These are phyloP conservation scores for Tetragonula clypearis DNA, from an alignment of 1,140 invertebrate species.

Conservation along the genomic window DNA sequence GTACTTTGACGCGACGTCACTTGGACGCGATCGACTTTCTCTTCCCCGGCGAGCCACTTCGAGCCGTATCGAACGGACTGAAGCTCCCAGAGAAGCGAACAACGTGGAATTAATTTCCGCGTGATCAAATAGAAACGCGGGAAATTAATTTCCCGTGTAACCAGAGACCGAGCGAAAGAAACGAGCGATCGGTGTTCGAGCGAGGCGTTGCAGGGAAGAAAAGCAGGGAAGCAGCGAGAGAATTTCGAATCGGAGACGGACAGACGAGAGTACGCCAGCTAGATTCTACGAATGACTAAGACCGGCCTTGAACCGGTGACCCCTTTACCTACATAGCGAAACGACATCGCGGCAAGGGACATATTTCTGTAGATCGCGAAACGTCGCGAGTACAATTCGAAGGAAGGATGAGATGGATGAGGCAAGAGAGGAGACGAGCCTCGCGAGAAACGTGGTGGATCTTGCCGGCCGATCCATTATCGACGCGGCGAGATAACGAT, in stretches of 20 bases:
- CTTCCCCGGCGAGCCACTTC: background rate
- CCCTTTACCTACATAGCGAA: slow-evolving; percentile 48
- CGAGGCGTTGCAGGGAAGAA: background rate
- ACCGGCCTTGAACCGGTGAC: slow-evolving; percentile 44
- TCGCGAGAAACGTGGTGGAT: background rate
- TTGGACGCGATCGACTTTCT: background rate
- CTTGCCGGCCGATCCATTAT: background rate
- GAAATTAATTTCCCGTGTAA: background rate
- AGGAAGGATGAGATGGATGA: background rate
- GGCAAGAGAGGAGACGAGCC: background rate
- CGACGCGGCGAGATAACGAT: background rate
- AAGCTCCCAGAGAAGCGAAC: background rate
- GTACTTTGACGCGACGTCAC: too few relatives aligned
- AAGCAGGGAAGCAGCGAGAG: background rate
- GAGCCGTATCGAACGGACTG: background rate
- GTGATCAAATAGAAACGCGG: background rate
- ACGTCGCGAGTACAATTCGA: background rate
- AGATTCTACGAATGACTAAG: slow-evolving; percentile 1
- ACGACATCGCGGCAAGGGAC: slow-evolving; percentile 1
- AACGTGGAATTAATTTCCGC: background rate
- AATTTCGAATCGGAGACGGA: background rate
- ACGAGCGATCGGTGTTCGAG: background rate
- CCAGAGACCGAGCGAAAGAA: background rate
- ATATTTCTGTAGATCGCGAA: background rate
- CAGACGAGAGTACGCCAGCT: background rate